Base-by-base conservation (phyloP, 1,140 invertebrate genomes). In the Ladona fulva region DNA sequence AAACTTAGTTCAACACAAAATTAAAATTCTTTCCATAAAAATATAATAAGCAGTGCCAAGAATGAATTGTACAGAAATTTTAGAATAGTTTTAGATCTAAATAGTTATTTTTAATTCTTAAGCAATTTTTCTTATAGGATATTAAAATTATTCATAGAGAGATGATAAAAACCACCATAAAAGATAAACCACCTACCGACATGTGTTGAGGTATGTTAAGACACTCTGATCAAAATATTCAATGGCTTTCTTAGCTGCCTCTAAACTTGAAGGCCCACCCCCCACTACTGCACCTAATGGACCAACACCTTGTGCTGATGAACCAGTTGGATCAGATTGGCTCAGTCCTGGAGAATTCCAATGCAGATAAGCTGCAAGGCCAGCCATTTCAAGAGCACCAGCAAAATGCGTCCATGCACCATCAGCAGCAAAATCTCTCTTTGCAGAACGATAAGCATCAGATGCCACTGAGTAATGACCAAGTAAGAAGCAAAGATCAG, bases 401-500 rank as follows among this genome's bases (percentile, higher is more conserved):
- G 97, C 97, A 86, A 95, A 98, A 84, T 97, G 96, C 16, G 98
- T 86, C 97, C 97, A 99, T 0, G 97, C 97, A 82, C 96, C 94
- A 85, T 99, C 97, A 22, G 92, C 93, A 81, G 94, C 93, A 85
- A 99, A 99, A 83, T 99, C 98, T 79, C 96, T 90, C 85, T 99
- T 99, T 14, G 96, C 94, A 22, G 94, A 91, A 84, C 99, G 96
- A 86, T 99, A 99, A 0, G 94, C 91, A 82, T 89, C 94, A 86
- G 97, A 98, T 0, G 98, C 95, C 77, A 94, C 87, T 79, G 92
- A 90, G 86, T 99, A 99, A 81, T 97, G 91, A 12, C 96, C 95
- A 84, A 99, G 97, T 89, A 99, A 92, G 83, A 99, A 99, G 84
- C 95, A 97, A 0, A 99, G 86, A 86, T 99, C 98, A 7, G 94